Evolutionary conservation across 1,140 invertebrate species (phyloP), one percentile per base, ranked within the genome.

Genomic region (Hycleus cichorii): DNA sequence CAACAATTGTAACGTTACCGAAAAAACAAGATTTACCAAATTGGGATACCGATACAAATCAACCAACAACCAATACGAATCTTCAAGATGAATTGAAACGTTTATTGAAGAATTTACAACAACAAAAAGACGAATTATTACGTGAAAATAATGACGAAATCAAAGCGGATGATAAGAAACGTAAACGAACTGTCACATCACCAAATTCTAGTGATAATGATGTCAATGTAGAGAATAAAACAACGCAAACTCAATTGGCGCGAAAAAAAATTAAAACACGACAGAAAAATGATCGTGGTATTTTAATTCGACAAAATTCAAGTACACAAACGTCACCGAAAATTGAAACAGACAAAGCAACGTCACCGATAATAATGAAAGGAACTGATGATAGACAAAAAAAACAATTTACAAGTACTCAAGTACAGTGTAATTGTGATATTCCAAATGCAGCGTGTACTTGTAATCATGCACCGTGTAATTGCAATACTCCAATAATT

Each of bases 241-340:
- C 50, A 39, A 38, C 49, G 1, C 48, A 11, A 48, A 44, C 39
- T 10, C 25, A 10, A 11, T 7, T 11, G 10, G 8, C 10, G 32
- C 47, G 43, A 49, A 57, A 38, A 62, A 58, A 58, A 50, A 47
- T 18, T 26, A 39, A 8, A 57, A 49, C 39, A 39, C 27, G 32
- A 18, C 18, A 18, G 55, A 24, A 58, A 62, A 54, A 60, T 64
- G 27, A 39, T 71, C 4, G 54, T 70, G 38, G 55, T 69, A 46
- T 18, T 18, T 18, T 18, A 18, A 18, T 18, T 18, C 18, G 18
- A 18, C 70, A 72, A 61, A 72, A 72, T 60, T 69, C 51, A 1
- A 72, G 70, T 46, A 72, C 70, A 0, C 70, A 72, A 59, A 72
- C 70, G 0, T 66, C 68, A 9, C 70, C 70, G 3, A 67, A 64